These are phyloP conservation scores for Rhombomys opimus DNA, from an alignment of 2,113 vertebrate genomes.

Conservation along the genomic window DNA sequence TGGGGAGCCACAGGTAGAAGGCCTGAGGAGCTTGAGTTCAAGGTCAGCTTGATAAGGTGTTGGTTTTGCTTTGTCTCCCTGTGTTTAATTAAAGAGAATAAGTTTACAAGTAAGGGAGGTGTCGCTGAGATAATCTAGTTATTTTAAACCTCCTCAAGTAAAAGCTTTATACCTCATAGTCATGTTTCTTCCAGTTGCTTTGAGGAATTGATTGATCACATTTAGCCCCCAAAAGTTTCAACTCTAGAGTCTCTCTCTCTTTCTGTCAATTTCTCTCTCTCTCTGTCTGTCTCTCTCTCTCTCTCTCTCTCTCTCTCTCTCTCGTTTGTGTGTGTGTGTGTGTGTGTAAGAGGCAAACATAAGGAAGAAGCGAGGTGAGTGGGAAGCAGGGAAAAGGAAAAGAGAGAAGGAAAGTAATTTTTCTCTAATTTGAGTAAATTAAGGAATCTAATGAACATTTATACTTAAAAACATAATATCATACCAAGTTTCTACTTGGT, in stretches of 20 bases:
- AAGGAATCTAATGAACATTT: not conserved
- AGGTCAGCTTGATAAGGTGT: not conserved
- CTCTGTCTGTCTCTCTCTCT: not conserved
- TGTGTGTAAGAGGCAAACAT: not conserved
- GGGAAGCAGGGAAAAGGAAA: not conserved
- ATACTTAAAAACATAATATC: not conserved
- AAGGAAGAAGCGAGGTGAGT: not conserved
- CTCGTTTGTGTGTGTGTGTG: not conserved
- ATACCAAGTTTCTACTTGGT: not conserved
- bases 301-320: not conserved
- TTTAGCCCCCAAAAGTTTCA: not conserved
- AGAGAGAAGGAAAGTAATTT: not conserved
- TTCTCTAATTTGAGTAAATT: constrained; percentile 41
- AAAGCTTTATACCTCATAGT: not conserved
- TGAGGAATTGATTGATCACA: constrained; percentile 18
- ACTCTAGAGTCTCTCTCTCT: not conserved
- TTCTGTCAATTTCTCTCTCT: not conserved
- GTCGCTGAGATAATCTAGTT: not conserved
- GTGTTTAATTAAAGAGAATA: not conserved
- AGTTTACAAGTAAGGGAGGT: not conserved
- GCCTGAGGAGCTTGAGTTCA: not conserved
- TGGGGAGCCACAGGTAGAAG: not conserved
- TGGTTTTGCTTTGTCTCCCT: not conserved
- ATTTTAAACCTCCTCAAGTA: not conserved
- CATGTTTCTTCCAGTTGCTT: constrained; percentile 17